Evolutionary conservation across 2,888 invertebrate genomes (phyloP), one percentile per base, ranked within the genome.

Genomic region (Subacronicta megacephala): DNA sequence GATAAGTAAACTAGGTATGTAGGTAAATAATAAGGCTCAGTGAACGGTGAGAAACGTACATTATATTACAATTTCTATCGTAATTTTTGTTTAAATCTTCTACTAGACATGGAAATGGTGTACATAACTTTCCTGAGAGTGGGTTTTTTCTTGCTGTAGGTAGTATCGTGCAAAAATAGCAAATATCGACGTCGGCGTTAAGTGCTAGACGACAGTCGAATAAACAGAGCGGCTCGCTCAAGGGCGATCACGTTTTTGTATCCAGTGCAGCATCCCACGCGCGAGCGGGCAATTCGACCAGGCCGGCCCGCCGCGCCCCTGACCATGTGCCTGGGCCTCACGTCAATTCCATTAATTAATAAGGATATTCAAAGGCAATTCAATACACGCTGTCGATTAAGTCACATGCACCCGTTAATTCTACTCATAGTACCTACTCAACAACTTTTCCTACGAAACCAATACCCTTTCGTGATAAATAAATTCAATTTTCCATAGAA

Each of bases 121-220:
- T 72, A 26, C n/a, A 77, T 77, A 75, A 78, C 78, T 76, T 78
- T 73, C 62, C 58, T 66, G 64, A 75, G 67, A 76, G 72, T 78
- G 72, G 62, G 81, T 85, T 81, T 84, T 88, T 85, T 82, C 76
- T 80, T 76, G 77, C 78, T 82, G 84, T 78, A 83, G 80, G 84
- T 78, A 83, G 80, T 86, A 88, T 83, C 78, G 84, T 68, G 87
- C 89, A 87, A 89, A 93, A 92, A 93, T 93, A 93, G 89, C 90
- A 71, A 84, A 84, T 87, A 90, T 92, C 88, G 89, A 90, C 89
- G 88, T 82, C 81, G 84, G 89, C 84, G 86, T 82, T 92, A 93
- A 93, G 93, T 93, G 93, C 88, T 92, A 90, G 88, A 92, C 88
- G 93, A 93, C 92, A 93, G 90, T 88, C 85, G 84, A 81, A 89